These are phyloP conservation scores for Drosophila mimica DNA, from an alignment of 2,888 invertebrate genomes.

Conservation along the genomic window DNA sequence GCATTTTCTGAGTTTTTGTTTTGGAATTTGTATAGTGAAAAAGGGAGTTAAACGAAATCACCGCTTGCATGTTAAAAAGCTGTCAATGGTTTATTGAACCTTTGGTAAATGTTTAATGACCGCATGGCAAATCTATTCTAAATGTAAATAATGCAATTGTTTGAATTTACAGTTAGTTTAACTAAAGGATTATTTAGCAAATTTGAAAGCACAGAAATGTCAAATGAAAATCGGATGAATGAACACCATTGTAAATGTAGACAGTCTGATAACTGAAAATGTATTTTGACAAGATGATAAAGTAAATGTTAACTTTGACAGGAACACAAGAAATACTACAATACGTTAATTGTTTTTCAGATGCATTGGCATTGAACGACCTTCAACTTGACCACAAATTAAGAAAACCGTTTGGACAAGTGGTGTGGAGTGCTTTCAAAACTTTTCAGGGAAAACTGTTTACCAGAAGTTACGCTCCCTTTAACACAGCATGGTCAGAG, in stretches of 20 bases:
- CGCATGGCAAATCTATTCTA: constrained; percentile 9
- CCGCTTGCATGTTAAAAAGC: constrained; percentile 46
- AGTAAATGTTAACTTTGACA: not conserved
- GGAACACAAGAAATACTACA: not conserved
- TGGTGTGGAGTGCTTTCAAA: constrained; percentile 35
- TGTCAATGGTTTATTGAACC: constrained; percentile 56
- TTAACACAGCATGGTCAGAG: constrained; percentile 41
- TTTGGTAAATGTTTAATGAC: constrained; percentile 23
- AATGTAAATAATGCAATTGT: constrained; percentile 17
- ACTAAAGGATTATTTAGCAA: not conserved
- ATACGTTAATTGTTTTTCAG: not conserved
- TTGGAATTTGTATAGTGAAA: constrained; percentile 46
- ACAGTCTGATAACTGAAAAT: not conserved
- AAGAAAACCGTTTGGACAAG: constrained; percentile 19
- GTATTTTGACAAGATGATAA: not conserved
- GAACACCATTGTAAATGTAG: not conserved
- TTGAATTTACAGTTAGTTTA: constrained; percentile 8
- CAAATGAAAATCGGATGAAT: not conserved
- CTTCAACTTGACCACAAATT: constrained; percentile 21
- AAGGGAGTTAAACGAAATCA: constrained; percentile 28
- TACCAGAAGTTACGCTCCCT: constrained; percentile 50
- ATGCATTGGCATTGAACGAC: constrained; percentile 1
- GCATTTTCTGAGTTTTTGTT: constrained; percentile 32
- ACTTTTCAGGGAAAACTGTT: constrained; percentile 44
- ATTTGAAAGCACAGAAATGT: not conserved